These are phyloP conservation scores for Petaurus breviceps DNA, from an alignment of 2,113 vertebrate species.

Conservation along the genomic window DNA sequence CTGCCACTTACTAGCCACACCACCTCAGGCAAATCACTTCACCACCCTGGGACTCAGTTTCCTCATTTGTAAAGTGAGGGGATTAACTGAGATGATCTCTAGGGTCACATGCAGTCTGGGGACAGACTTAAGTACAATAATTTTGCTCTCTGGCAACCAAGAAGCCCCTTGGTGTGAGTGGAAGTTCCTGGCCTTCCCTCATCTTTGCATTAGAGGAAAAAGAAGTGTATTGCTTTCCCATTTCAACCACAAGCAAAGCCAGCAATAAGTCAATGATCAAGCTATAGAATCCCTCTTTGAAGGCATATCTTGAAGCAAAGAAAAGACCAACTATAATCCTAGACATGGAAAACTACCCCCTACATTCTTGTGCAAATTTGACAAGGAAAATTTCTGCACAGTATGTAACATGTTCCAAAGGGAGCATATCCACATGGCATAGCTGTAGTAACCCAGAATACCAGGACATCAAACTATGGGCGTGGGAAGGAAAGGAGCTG, in stretches of 20 bases:
- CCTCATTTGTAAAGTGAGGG: not conserved
- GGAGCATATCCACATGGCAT: not conserved
- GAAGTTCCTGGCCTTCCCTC: not conserved
- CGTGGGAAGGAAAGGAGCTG: not conserved
- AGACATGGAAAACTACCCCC: not conserved
- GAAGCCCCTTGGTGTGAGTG: not conserved
- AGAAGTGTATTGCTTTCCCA: not conserved
- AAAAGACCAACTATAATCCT: not conserved
- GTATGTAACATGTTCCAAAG: not conserved
- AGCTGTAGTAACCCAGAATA: not conserved
- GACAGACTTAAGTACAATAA: not conserved
- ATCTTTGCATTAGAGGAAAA: not conserved
- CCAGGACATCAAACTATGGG: not conserved
- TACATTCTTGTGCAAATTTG: no score
- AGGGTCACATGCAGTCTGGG: not conserved
- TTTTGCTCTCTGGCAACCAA: not conserved
- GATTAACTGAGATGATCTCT: not conserved
- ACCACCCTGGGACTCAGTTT: not conserved
- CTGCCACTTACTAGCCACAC: no score
- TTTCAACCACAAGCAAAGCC: not conserved
- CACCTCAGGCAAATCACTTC: not conserved
- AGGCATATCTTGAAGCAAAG: not conserved
- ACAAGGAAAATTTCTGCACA: not conserved
- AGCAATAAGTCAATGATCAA: not conserved
- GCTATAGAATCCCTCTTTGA: not conserved